phyloP scores from a whole-genome alignment of 2,113 vertebrate species.

The Emydura subglobosa region DNA sequence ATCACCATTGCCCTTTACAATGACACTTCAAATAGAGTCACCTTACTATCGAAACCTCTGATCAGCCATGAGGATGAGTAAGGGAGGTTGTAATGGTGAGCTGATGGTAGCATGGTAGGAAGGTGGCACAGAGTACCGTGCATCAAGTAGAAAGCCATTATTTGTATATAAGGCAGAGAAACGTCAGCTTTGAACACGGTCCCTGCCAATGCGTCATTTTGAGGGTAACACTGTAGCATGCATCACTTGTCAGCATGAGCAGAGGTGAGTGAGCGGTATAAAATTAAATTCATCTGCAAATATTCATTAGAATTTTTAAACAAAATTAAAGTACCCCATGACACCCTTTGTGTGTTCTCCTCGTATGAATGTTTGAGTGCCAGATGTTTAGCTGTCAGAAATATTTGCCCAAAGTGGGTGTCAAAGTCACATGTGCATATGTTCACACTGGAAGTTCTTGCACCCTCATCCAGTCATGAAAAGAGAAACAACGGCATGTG shows the following conservation, averaged over 20 bases:
- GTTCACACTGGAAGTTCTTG: neutral
- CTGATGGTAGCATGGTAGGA: neutral
- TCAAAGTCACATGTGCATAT: neutral
- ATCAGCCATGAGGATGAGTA: fast-evolving
- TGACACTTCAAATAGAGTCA: neutral
- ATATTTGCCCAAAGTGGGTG: neutral
- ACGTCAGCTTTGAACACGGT: neutral
- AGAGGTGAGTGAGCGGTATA: neutral
- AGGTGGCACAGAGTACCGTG: too few species aligned
- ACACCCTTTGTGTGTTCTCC: neutral
- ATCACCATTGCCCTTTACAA: slow-evolving; percentile 48
- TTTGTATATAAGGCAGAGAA: too few species aligned
- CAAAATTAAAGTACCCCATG: neutral
- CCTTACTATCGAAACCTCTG: neutral
- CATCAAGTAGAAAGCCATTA: too few species aligned
- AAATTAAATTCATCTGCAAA: neutral
- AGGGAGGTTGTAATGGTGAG: neutral
- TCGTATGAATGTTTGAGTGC: neutral
- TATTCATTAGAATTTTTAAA: neutral
- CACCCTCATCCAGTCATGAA: neutral
- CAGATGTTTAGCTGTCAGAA: neutral
- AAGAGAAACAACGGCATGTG: neutral
- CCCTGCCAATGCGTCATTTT: too few species aligned
- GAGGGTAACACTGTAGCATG: neutral
- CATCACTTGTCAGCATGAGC: neutral